These are phyloP conservation scores for Zaprionus nigranus DNA, from an alignment of 1,140 invertebrate genomes.

Conservation along the genomic window DNA sequence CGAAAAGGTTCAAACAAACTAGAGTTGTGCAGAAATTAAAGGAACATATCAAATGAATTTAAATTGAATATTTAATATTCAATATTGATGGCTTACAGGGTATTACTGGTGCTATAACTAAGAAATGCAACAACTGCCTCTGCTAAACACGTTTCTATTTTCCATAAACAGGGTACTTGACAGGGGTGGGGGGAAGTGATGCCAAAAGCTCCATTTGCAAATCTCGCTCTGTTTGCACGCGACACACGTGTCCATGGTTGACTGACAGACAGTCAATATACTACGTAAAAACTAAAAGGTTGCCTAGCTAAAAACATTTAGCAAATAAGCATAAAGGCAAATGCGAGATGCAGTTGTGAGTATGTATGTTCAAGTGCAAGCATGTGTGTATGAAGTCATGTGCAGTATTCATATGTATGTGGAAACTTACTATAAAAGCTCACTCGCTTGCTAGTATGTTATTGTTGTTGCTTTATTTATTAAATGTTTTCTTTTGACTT, in stretches of 20 bases:
- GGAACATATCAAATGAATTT: no score
- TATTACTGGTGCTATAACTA: background rate
- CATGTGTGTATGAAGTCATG: background rate
- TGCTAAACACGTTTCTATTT: background rate
- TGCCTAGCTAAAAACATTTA: conserved; percentile 46
- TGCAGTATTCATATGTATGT: conserved; percentile 38
- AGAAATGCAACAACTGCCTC: background rate
- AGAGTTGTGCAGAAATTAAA: no score
- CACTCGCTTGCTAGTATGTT: conserved; percentile 25
- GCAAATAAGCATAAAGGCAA: conserved; percentile 42
- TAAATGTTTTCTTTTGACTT: conserved; percentile 10
- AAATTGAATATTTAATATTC: no score
- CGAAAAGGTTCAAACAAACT: no score
- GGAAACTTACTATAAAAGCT: conserved; percentile 52
- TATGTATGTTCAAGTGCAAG: background rate
- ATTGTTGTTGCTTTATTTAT: conserved; percentile 10
- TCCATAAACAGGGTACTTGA: background rate
- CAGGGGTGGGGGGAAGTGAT: background rate
- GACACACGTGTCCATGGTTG: conserved; percentile 55
- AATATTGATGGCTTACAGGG: background rate
- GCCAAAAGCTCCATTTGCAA: conserved; percentile 9
- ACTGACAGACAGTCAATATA: conserved; percentile 34
- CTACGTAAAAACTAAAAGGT: conserved; percentile 47
- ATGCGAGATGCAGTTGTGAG: background rate
- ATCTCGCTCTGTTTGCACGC: conserved; percentile 46